Evolutionary conservation across 2,113 vertebrate species (phyloP).

Genomic region (Apus apus): DNA sequence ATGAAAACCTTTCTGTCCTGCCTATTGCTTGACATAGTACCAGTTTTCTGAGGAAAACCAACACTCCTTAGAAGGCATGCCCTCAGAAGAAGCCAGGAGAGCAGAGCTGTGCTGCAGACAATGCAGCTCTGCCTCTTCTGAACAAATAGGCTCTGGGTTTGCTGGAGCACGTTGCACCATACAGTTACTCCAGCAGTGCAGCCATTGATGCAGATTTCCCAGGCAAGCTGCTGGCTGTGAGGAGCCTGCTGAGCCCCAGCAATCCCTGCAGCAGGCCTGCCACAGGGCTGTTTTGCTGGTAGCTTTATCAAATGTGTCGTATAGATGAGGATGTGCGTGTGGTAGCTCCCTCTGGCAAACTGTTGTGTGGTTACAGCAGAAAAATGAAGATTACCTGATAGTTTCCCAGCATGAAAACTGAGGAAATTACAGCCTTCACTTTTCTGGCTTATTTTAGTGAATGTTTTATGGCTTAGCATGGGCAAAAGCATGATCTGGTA

Average conservation of each 20-base stretch:
- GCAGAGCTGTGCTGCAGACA: background rate
- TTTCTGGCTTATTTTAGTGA: background rate
- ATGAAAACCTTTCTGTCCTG: background rate
- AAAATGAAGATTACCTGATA: background rate
- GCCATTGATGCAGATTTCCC: background rate
- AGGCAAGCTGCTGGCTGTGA: background rate
- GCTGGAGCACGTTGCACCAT: background rate
- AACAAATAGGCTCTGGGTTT: background rate
- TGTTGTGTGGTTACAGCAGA: background rate
- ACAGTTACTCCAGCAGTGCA: background rate
- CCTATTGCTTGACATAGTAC: background rate
- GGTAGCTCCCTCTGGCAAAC: background rate
- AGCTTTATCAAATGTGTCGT: background rate
- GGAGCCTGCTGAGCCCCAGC: background rate
- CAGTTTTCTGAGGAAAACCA: background rate
- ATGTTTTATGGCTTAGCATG: background rate
- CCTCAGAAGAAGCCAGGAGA: background rate
- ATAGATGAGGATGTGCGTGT: background rate
- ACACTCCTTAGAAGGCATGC: background rate
- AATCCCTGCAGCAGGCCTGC: background rate
- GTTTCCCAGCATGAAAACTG: background rate
- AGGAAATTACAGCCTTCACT: background rate
- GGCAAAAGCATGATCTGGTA: background rate
- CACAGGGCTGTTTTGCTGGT: rapidly evolving
- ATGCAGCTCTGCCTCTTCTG: background rate